These are phyloP conservation scores for Drosophila longiperda DNA, from an alignment of 2,888 invertebrate genomes.

Conservation along the genomic window DNA sequence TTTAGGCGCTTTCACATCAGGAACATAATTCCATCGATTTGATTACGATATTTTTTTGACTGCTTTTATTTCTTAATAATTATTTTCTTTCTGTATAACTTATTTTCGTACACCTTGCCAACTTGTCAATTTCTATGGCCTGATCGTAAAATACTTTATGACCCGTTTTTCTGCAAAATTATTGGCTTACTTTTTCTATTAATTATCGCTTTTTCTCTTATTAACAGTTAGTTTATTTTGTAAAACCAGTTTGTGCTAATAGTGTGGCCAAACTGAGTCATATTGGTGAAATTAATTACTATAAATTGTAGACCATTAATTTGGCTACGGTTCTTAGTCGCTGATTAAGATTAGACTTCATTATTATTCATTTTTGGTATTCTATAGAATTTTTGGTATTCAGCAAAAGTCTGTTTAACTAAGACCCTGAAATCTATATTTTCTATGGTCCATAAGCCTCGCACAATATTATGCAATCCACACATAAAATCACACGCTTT, in stretches of 20 bases:
- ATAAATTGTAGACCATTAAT: constrained; percentile 53
- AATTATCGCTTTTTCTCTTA: constrained; percentile 19
- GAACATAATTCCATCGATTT: constrained; percentile 29
- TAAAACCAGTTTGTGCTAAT: constrained; percentile 52
- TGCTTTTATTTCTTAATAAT: constrained; percentile 13
- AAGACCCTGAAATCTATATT: constrained; percentile 25
- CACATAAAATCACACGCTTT: constrained; percentile 47
- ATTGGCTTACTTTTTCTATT: constrained; percentile 13
- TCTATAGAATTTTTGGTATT: not conserved
- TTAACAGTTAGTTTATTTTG: constrained; percentile 48
- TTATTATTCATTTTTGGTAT: constrained; percentile 3
- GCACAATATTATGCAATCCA: constrained; percentile 48
- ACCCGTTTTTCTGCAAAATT: constrained; percentile 33
- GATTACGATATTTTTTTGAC: constrained; percentile 32
- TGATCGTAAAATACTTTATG: constrained; percentile 51
- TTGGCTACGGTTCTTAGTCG: constrained; percentile 45
- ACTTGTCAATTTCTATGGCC: constrained; percentile 56
- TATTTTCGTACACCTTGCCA: constrained; percentile 43
- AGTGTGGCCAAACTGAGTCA: constrained; percentile 33
- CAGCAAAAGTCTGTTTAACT: not conserved
- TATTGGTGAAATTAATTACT: constrained; percentile 56
- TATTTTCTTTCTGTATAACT: constrained; percentile 22
- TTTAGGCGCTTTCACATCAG: constrained; percentile 24
- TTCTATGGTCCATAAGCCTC: constrained; percentile 22
- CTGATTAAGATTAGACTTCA: constrained; percentile 19